Evolutionary conservation across 2,113 vertebrate species (phyloP).

Genomic region (Pavo muticus): DNA sequence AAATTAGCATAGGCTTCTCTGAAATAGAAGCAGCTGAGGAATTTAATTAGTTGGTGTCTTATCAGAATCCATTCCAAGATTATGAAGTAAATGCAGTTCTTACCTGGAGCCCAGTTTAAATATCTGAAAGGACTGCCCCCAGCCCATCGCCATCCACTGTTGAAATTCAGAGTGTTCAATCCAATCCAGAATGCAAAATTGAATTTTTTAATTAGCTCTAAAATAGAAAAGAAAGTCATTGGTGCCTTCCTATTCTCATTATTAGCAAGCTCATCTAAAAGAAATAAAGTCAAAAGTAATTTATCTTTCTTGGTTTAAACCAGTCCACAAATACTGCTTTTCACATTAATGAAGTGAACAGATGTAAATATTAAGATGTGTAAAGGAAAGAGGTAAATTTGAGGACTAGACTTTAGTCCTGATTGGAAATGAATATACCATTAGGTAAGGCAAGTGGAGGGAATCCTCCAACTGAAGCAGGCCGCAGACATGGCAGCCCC

Average conservation of each 20-base stretch:
- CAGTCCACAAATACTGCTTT: neutral
- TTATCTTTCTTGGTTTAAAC: neutral
- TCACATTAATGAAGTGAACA: neutral
- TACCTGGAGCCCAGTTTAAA: constrained; percentile 94
- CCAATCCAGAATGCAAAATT: constrained; percentile 87
- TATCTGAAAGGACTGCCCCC: constrained; percentile 88
- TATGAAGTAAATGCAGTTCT: neutral
- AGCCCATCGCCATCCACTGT: constrained; percentile 91
- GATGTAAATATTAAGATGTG: neutral
- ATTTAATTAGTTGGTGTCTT: neutral
- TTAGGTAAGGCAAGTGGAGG: fast-evolving
- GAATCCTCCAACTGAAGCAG: neutral
- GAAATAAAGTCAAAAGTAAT: neutral
- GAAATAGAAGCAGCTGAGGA: neutral
- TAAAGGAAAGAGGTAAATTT: neutral
- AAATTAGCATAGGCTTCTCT: neutral
- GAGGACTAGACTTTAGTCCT: neutral
- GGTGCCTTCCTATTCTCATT: neutral
- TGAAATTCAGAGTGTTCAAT: constrained; percentile 86
- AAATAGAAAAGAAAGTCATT: neutral
- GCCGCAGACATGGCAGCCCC: neutral
- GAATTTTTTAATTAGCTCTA: constrained; percentile 76
- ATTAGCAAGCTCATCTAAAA: neutral
- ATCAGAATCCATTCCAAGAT: neutral
- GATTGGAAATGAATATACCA: neutral